Percentiles rank a stretch among this genome's conserved stretches.
phyloP scores from a whole-genome alignment of 1,140 invertebrate species.

The Telenomus remus region DNA sequence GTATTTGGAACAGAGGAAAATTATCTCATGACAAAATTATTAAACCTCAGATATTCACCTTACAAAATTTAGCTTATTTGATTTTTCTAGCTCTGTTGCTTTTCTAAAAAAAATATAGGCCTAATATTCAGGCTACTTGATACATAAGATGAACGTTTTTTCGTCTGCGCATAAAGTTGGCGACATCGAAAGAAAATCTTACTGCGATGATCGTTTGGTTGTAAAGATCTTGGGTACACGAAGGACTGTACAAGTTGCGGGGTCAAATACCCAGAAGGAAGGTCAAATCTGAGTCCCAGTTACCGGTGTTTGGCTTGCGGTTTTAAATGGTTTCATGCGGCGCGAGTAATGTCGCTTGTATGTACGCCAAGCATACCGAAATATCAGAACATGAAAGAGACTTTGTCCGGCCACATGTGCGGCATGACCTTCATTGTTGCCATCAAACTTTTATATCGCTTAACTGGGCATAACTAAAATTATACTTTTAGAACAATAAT shows the following conservation, averaged over 20 bases:
- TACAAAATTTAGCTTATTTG: no score
- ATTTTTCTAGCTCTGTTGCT: no score
- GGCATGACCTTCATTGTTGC: conserved; percentile 51
- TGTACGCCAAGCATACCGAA: conserved; percentile 46
- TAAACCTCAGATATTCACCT: no score
- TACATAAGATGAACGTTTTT: conserved; percentile 9
- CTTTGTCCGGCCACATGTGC: conserved; percentile 34
- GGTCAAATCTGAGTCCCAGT: conserved; percentile 47
- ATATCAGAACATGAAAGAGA: conserved; percentile 43
- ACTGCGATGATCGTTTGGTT: conserved; percentile 50
- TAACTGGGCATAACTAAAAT: conserved; percentile 29
- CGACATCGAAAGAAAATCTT: conserved; percentile 42
- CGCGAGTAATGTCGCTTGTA: conserved; percentile 55
- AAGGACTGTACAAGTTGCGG: conserved; percentile 50
- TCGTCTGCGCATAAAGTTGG: conserved; percentile 39
- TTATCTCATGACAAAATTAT: no score
- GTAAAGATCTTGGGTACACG: conserved; percentile 48
- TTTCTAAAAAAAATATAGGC: no score
- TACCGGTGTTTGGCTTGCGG: conserved; percentile 43
- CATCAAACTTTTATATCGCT: conserved; percentile 29
- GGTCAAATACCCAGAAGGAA: conserved; percentile 55
- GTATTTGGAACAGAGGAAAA: no score
- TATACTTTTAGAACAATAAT: conserved; percentile 44
- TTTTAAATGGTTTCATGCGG: conserved; percentile 60
- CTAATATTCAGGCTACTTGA: conserved; percentile 3